Conservation (phyloP, 2,113 vertebrate genomes). For the Tamias sibiricus region DNA sequence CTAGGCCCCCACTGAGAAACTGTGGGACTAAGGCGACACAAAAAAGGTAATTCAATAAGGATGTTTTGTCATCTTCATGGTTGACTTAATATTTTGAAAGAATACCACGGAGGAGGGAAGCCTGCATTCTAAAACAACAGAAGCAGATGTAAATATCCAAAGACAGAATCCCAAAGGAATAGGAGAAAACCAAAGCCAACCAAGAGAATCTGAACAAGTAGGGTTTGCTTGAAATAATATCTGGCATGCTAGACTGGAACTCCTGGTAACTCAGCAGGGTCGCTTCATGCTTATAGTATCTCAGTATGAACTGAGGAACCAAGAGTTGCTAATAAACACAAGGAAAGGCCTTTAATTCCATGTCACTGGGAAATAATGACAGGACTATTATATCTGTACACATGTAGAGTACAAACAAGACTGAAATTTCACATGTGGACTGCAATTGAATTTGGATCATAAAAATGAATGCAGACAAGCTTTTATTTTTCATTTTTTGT, state of each 20-base stretch:
- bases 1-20: conserved; percentile 60
- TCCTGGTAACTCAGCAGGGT: conserved; percentile 74
- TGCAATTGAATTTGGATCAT: conserved; percentile 49
- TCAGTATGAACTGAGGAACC: conserved; percentile 65
- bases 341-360: conserved; percentile 70
- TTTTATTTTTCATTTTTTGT: no score
- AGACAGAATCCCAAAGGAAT: conserved; percentile 70
- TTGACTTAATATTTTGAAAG: conserved; percentile 79
- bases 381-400: conserved; percentile 62
- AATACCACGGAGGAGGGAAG: conserved; percentile 70
- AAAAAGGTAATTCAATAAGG: conserved; percentile 75
- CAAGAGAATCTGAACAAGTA: conserved; percentile 46
- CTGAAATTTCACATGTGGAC: conserved; percentile 59
- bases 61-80: conserved; percentile 74
- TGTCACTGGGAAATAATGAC: conserved; percentile 56
- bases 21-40: conserved; percentile 59
- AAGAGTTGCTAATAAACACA: conserved; percentile 80
- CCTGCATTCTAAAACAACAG: conserved; percentile 75
- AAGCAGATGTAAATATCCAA: conserved; percentile 71
- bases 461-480: conserved; percentile 66
- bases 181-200: conserved; percentile 36
- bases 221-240: conserved; percentile 59
- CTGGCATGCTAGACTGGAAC: conserved; percentile 71
- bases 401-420: conserved; percentile 61
- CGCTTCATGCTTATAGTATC: conserved; percentile 71